A percentile compares a stretch with the other conserved stretches of the same genome.
These are phyloP conservation scores for Spilogale gracilis DNA, from an alignment of 2,113 vertebrate genomes.

Conservation along the genomic window DNA sequence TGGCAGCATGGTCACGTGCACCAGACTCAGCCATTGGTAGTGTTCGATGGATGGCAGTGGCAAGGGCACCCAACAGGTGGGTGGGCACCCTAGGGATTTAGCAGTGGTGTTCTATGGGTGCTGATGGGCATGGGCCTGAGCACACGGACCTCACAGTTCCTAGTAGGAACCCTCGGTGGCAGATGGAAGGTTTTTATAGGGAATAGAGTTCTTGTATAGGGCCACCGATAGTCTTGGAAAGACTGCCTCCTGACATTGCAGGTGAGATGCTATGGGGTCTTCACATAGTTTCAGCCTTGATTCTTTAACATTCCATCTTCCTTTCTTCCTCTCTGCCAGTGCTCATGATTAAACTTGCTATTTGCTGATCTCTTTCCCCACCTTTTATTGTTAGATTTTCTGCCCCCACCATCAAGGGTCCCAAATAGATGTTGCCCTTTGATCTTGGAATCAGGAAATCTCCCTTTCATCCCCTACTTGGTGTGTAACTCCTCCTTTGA, in stretches of 20 bases:
- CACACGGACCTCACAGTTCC: no score
- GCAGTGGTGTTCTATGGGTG: no score
- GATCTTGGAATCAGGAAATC: background rate
- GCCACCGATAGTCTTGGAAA: background rate
- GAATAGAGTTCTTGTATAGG: background rate
- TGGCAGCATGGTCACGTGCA: background rate
- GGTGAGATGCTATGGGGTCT: background rate
- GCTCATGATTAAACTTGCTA: background rate
- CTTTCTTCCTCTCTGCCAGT: background rate
- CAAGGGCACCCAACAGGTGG: background rate
- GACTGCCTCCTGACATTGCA: background rate
- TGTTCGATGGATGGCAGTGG: accelerated
- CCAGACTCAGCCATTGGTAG: background rate
- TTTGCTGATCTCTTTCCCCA: background rate
- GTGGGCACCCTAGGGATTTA: background rate
- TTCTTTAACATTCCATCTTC: background rate
- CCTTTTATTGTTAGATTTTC: background rate
- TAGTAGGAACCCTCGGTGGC: background rate
- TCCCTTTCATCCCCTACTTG: conserved; percentile 36
- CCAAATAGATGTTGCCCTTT: background rate
- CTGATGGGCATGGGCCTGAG: background rate
- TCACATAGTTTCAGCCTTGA: background rate
- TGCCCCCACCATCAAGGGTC: background rate
- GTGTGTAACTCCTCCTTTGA: background rate
- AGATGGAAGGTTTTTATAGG: background rate